Conservation (phyloP, 53 echinoderm and acorn worm genomes). For the Glandiceps talaboti region DNA sequence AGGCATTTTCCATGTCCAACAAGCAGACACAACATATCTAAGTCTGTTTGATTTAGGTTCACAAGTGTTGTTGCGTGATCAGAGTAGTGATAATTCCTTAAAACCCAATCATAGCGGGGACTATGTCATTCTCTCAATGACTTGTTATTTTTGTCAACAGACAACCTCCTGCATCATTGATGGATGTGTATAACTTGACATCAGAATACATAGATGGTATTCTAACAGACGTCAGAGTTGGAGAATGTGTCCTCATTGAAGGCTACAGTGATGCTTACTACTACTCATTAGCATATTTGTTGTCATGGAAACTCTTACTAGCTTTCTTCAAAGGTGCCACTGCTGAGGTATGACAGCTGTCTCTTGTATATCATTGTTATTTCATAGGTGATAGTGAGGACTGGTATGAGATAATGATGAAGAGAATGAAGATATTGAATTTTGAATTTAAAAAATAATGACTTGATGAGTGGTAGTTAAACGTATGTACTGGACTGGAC, state of each 20-base stretch:
- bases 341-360: constrained; percentile 69
- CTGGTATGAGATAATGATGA: no score
- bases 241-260: constrained; percentile 57
- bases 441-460: not conserved
- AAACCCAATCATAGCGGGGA: no score
- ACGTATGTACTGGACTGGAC: no score
- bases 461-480: no score
- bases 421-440: not conserved
- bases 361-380: not conserved
- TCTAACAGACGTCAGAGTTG: constrained; percentile 45
- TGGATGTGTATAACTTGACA: constrained; percentile 47
- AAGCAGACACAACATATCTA: no score
- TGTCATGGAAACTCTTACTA: constrained; percentile 73
- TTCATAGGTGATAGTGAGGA: no score
- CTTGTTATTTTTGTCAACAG: no score
- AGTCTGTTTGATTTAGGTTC: no score
- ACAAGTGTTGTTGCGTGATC: no score
- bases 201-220: constrained; percentile 51
- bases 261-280: constrained; percentile 52
- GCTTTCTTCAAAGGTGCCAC: constrained; percentile 70
- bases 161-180: constrained; percentile 48
- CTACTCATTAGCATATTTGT: constrained; percentile 52
- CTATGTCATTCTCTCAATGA: no score
- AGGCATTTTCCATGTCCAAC: no score
- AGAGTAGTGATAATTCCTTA: no score